Evolutionary conservation across 2,113 vertebrate genomes (phyloP).

Genomic region (Paraplagusia blochii): DNA sequence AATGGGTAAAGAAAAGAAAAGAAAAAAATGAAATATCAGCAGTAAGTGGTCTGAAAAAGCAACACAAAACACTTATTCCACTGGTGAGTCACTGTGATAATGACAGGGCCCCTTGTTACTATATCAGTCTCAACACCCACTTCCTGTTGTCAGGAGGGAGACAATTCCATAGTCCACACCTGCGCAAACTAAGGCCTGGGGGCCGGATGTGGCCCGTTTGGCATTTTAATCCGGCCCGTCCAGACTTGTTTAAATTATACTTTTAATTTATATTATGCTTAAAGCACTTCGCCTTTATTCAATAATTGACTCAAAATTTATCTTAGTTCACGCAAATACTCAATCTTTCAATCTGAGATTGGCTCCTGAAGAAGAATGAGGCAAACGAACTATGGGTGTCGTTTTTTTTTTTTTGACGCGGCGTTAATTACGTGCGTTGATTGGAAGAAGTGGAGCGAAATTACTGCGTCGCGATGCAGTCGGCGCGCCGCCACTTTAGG

Average conservation of each 20-base stretch:
- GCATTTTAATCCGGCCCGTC: too few relatives aligned
- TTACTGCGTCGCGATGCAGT: conserved; percentile 28
- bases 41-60: too few relatives aligned
- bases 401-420: conserved; percentile 44
- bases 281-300: too few relatives aligned
- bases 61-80: conserved; percentile 13
- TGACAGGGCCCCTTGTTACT: conserved; percentile 36
- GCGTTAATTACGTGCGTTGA: conserved; percentile 52
- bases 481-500: conserved; percentile 18
- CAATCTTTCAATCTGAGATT: too few relatives aligned
- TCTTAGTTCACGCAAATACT: too few relatives aligned
- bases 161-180: conserved; percentile 51
- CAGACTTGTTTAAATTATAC: too few relatives aligned
- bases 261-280: too few relatives aligned
- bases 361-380: conserved; percentile 14
- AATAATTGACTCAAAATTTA: too few relatives aligned
- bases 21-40: too few relatives aligned
- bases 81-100: conserved; percentile 45
- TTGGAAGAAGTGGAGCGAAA: conserved; percentile 40
- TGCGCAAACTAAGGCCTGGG: too few relatives aligned
- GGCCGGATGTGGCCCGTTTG: too few relatives aligned
- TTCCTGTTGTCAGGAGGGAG: conserved; percentile 47
- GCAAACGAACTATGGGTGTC: conserved; percentile 38
- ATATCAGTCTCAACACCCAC: conserved; percentile 47
- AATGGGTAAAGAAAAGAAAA: too few relatives aligned